Conservation (phyloP, 1,140 invertebrate species). For the Drosophila sproati region DNA sequence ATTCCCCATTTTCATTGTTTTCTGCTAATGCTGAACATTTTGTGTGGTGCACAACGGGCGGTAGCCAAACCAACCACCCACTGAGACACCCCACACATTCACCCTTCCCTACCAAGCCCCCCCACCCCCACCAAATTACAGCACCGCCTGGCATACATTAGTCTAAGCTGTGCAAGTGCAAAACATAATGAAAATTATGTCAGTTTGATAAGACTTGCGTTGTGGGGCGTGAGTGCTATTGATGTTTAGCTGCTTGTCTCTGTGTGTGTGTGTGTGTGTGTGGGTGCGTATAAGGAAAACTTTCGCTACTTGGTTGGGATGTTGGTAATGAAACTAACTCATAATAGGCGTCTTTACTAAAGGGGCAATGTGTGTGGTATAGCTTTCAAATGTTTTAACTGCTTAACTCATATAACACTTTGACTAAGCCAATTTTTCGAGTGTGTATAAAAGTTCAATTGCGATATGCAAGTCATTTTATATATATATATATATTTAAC, state of each 20-base stretch:
- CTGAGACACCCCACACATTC: too few relatives aligned
- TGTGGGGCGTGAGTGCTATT: conserved; percentile 42
- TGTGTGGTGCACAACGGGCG: conserved; percentile 19
- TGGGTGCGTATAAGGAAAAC: conserved; percentile 59
- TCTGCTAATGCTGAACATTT: conserved; percentile 60
- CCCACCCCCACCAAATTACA: neutral
- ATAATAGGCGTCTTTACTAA: neutral
- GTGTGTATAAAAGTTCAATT: too few relatives aligned
- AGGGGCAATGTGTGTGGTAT: neutral
- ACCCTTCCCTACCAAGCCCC: conserved; percentile 5
- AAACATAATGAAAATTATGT: conserved; percentile 82
- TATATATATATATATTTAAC: too few relatives aligned
- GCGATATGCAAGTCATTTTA: too few relatives aligned
- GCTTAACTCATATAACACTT: neutral
- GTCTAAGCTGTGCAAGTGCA: conserved; percentile 72
- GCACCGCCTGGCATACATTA: conserved; percentile 53
- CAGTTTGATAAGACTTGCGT: conserved; percentile 73
- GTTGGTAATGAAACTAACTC: conserved; percentile 30
- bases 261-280: conserved; percentile 31
- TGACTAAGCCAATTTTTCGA: too few relatives aligned
- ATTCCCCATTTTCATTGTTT: conserved; percentile 14
- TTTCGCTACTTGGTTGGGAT: conserved; percentile 58
- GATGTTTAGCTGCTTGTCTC: conserved; percentile 1
- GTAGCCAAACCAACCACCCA: conserved; percentile 9
- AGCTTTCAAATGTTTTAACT: neutral